These are phyloP conservation scores for Lutraria rhynchaena DNA, from an alignment of 1,140 invertebrate genomes.

Conservation along the genomic window DNA sequence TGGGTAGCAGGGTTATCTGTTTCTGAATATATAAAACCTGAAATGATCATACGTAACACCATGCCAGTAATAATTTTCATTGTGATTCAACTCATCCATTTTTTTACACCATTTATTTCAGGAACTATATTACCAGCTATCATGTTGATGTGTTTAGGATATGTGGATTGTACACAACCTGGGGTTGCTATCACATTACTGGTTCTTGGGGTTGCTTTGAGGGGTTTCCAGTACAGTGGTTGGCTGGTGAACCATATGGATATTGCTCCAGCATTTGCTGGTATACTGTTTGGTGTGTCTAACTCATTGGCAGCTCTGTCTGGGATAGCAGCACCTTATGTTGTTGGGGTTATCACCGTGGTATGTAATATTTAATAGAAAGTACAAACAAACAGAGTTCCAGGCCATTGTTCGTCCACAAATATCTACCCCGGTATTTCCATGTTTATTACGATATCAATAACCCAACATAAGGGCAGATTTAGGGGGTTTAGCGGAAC, in stretches of 20 bases:
- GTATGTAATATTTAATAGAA: constrained; percentile 67
- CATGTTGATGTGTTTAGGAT: constrained; percentile 79
- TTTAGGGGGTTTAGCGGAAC: too few relatives aligned
- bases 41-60: too few relatives aligned
- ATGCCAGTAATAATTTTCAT: neutral
- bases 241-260: constrained; percentile 94
- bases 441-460: too few relatives aligned
- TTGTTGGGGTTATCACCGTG: constrained; percentile 78
- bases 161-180: constrained; percentile 79
- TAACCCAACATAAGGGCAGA: too few relatives aligned
- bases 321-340: constrained; percentile 80
- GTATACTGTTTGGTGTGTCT: constrained; percentile 83
- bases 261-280: constrained; percentile 94
- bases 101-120: constrained; percentile 39
- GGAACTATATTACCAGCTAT: constrained; percentile 78
- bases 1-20: too few relatives aligned
- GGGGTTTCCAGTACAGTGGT: constrained; percentile 93
- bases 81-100: too few relatives aligned
- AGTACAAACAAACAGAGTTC: too few relatives aligned
- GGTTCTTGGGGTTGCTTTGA: constrained; percentile 88
- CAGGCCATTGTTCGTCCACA: too few relatives aligned
- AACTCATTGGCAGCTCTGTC: constrained; percentile 81
- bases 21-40: too few relatives aligned
- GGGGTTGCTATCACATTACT: constrained; percentile 91
- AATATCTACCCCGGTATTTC: too few relatives aligned